Evolutionary conservation across 2,113 vertebrate species (phyloP), one percentile per base, ranked within the genome.

Genomic region (Solea solea): DNA sequence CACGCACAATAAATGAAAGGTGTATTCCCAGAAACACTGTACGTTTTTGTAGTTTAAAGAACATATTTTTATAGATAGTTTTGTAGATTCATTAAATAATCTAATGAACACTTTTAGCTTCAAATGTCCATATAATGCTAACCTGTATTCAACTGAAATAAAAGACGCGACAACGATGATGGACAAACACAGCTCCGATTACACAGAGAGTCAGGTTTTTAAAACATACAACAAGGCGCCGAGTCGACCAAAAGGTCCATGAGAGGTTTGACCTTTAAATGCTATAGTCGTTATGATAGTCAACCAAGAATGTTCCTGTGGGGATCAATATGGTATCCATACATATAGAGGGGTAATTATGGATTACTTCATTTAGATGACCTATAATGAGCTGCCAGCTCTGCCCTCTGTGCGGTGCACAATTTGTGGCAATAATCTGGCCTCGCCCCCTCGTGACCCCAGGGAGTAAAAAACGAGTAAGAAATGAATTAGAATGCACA

Each of bases 291-390:
- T 81, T 76, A 73, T 65, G 49, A 80, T 55, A 73, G 73, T 46
- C 64, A 77, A 77, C 63, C 74, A 69, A 80, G 62, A 59, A 46
- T 67, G 50, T 81, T 81, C 73, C 85, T 78, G 41, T 50, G 51
- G 71, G 76, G 60, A 87, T 91, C 80, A 72, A 91, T 88, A 54
- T 60, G 16, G 39, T 71, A 70, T 61, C 71, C 76, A 57, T 69
- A 86, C 74, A 68, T 82, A 34, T 34, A 64, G 65, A 39, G 62
- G 49, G 57, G 68, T 65, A 80, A 89, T 90, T 82, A 85, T 74
- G 60, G 76, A 86, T 86, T 27, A 68, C 61, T 72, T 70, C 69
- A 76, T 72, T 64, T 68, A 80, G 75, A 85, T 85, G 63, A 85
- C 81, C 81, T 83, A 48, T 80, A 84, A 83, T 78, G 72, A 84